Percentiles rank a stretch among this genome's conserved stretches.
Conservation (phyloP, 2,888 invertebrate genomes). For the Cantharis nigra region DNA sequence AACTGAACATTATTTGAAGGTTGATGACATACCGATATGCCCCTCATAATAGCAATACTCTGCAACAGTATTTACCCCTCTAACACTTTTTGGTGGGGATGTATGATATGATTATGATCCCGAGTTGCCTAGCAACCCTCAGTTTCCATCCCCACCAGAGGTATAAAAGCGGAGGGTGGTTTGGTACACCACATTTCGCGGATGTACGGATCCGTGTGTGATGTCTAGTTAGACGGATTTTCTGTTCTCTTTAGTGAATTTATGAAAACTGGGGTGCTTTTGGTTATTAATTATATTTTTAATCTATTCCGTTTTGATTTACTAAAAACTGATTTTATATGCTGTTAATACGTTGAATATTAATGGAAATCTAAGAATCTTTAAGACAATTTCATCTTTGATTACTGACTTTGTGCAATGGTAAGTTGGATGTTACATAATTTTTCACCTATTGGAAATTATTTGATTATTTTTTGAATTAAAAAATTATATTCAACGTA, state of each 20-base stretch:
- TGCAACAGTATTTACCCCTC: slow-evolving; percentile 33
- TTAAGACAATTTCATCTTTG: neutral
- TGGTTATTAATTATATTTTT: slow-evolving; percentile 16
- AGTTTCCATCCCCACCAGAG: slow-evolving; percentile 52
- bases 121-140: slow-evolving; percentile 54
- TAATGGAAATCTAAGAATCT: neutral
- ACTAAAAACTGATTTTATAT: slow-evolving; percentile 9
- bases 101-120: slow-evolving; percentile 57
- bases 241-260: slow-evolving; percentile 18
- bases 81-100: slow-evolving; percentile 34
- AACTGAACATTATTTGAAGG: slow-evolving; percentile 24
- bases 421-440: neutral
- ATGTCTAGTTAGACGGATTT: slow-evolving; percentile 33
- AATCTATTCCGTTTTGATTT: slow-evolving; percentile 3
- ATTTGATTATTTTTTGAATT: neutral
- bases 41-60: slow-evolving; percentile 32
- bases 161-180: slow-evolving; percentile 52
- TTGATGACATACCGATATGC: slow-evolving; percentile 33
- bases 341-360: slow-evolving; percentile 13
- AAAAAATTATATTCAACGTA: neutral
- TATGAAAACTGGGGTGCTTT: slow-evolving; percentile 18
- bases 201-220: slow-evolving; percentile 34
- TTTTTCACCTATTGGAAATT: neutral
- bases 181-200: slow-evolving; percentile 47
- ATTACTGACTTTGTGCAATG: neutral